phyloP scores from a whole-genome alignment of 2,888 invertebrate species.

The Chouioia cunea region DNA sequence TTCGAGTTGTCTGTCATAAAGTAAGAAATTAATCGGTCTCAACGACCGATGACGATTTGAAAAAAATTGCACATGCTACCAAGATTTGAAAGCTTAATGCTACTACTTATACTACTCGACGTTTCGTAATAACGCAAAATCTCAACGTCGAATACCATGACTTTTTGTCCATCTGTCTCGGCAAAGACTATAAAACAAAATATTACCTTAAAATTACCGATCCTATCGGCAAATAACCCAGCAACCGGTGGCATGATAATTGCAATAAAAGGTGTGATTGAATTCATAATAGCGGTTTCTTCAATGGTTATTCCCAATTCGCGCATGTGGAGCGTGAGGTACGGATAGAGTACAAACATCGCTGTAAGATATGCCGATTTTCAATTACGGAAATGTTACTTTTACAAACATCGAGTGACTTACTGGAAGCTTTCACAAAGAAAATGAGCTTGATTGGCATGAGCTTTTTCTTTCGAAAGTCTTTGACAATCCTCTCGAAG shows the following conservation, averaged over 20 bases:
- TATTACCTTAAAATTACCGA: constrained; percentile 84
- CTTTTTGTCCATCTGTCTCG: too few species aligned
- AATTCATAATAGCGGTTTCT: constrained; percentile 85
- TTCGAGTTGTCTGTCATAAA: too few species aligned
- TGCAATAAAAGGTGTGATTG: constrained; percentile 80
- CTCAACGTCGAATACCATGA: background rate
- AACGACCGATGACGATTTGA: too few species aligned
- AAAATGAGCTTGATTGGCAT: constrained; percentile 81
- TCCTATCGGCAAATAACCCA: constrained; percentile 82
- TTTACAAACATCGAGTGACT: constrained; percentile 1
- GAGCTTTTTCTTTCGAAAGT: constrained; percentile 79
- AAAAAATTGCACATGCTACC: too few species aligned
- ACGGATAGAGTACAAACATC: constrained; percentile 81
- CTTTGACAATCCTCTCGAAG: constrained; percentile 77
- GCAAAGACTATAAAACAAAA: background rate
- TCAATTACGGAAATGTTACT: background rate
- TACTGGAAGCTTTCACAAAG: constrained; percentile 70
- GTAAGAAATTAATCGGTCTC: too few species aligned
- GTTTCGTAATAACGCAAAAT: background rate
- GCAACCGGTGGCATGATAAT: constrained; percentile 84
- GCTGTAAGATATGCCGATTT: constrained; percentile 69
- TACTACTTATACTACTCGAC: too few species aligned
- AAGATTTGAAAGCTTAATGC: too few species aligned
- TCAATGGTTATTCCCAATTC: constrained; percentile 83
- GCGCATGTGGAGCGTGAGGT: constrained; percentile 84